Evolutionary conservation across 2,797 vertebrate genomes (phyloP).

Genomic region (Aldrovandia affinis): DNA sequence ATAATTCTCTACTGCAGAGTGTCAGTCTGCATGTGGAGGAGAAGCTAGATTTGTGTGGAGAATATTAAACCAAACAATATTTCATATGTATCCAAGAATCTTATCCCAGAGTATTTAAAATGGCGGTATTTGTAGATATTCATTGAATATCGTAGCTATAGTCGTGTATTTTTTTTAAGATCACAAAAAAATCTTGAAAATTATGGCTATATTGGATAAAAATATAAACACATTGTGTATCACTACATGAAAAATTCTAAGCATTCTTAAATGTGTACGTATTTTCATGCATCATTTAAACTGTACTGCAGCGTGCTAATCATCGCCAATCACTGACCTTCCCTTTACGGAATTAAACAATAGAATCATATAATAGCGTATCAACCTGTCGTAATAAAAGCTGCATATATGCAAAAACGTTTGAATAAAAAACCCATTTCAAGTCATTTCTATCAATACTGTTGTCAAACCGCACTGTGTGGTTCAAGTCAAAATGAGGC

Average conservation of each 20-base stretch:
- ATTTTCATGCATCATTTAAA: background rate
- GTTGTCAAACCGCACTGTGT: constrained; percentile 52
- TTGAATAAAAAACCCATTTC: too few species aligned
- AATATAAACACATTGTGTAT: background rate
- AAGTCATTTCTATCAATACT: constrained; percentile 53
- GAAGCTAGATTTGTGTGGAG: background rate
- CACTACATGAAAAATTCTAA: background rate
- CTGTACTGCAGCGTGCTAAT: background rate
- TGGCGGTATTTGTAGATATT: background rate
- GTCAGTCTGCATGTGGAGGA: background rate
- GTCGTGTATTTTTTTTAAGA: too few species aligned
- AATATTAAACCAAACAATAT: background rate
- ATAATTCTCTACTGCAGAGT: constrained; percentile 35
- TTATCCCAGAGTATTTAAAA: background rate
- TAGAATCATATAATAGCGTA: background rate
- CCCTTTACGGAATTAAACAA: background rate
- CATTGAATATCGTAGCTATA: background rate
- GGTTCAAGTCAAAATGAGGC: constrained; percentile 53
- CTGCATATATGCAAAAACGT: background rate
- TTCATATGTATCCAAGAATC: background rate
- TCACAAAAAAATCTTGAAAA: too few species aligned
- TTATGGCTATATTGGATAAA: background rate
- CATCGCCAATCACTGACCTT: background rate
- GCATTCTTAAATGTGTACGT: background rate
- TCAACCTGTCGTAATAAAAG: too few species aligned